Evolutionary conservation across 2,113 vertebrate species (phyloP), one percentile per base, ranked within the genome.

Genomic region (Potamarius usumacintae): DNA sequence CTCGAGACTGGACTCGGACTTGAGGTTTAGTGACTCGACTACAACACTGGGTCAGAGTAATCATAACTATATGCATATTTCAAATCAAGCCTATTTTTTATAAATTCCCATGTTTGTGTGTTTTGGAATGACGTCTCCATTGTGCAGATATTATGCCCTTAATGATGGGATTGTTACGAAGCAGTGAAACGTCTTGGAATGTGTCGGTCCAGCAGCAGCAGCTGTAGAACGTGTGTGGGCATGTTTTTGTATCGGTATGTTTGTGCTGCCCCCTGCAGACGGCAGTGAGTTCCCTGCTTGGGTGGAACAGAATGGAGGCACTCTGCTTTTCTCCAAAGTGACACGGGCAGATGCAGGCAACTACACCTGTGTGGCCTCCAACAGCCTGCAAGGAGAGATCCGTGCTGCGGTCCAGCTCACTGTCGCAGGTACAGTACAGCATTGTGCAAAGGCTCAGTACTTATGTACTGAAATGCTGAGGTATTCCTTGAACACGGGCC

Each of bases 351-450:
- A 97, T 10, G 95, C 96, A 0, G 97, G 97, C 65, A 96, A 96
- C 93, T 97, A 97, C 85, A 96, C 96, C 0, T 97, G 97, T 90
- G 94, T 96, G 0, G 97, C 97, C 48, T 95, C 96, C 87, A 97
- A 97, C 15, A 93, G 90, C 90, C 94, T 94, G 0, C 97, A 97
- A 90, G 97, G 97, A 53, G 94, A 96, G 93, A 97, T 97, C 91
- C 93, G 92, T 3, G 96, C 97, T n/a, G 92, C 93, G 0, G 96
- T 97, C n/a, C 94, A 96, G 86, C 95, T 97, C 0, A 95, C 95
- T 0, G 96, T 97, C 30, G 97, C 97, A 96, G 97, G 97, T 97
- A 72, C 10, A 58, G 2, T 50, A 63, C 48, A 80, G 53, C 7
- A 17, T 30, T 2, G 2, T 17, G 52, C 77, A 79, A n/a, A 55